Percentiles rank a stretch among this genome's conserved stretches.
These are phyloP conservation scores for Siniperca obscura DNA, from an alignment of 2,797 vertebrate genomes.

Conservation along the genomic window DNA sequence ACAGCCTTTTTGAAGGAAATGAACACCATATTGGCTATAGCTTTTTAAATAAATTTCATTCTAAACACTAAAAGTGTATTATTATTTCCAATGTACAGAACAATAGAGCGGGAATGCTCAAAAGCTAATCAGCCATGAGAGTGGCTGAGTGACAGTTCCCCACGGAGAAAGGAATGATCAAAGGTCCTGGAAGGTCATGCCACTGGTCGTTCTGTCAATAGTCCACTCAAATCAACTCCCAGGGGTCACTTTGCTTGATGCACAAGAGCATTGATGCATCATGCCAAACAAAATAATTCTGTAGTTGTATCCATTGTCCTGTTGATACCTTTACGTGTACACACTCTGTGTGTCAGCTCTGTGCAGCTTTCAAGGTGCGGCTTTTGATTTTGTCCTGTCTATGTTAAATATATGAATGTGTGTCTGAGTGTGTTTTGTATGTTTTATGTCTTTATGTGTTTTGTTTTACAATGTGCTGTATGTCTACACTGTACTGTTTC, in stretches of 20 bases:
- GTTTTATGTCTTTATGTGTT: not conserved
- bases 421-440: not conserved
- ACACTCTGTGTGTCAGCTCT: not conserved
- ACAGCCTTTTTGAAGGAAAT: not conserved
- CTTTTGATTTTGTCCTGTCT: not conserved
- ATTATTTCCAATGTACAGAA: not conserved
- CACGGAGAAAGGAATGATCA: slow-evolving; percentile 30
- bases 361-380: not conserved
- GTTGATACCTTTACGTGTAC: not conserved
- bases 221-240: slow-evolving; percentile 52
- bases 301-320: too few species aligned
- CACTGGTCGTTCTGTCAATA: slow-evolving; percentile 48
- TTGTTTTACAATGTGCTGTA: not conserved
- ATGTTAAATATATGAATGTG: not conserved
- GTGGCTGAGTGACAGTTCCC: slow-evolving; percentile 26
- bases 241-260: slow-evolving; percentile 13
- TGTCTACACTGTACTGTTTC: not conserved
- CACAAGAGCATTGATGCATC: slow-evolving; percentile 9
- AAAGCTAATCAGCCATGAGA: slow-evolving; percentile 42
- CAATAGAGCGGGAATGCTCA: not conserved
- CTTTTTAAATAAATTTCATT: not conserved
- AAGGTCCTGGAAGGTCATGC: slow-evolving; percentile 40
- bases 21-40: not conserved
- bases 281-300: slow-evolving; percentile 1
- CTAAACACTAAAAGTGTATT: not conserved